Conservation (phyloP, 1,140 invertebrate species). For the Hycleus cichorii region DNA sequence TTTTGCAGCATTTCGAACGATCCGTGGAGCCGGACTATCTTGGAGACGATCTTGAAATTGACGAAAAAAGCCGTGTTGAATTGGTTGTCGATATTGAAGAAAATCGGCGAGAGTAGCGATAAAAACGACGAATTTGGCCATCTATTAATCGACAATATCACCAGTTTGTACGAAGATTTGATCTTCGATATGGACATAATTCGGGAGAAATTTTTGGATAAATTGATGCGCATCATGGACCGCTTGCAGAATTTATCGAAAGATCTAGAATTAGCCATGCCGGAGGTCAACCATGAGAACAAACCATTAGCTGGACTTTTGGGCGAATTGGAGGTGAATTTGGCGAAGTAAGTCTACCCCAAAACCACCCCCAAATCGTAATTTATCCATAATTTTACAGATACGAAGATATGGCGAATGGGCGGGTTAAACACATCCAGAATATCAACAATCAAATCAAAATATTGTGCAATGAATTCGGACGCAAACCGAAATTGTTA, state of each 20-base stretch:
- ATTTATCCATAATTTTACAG: not conserved
- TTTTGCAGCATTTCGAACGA: not conserved
- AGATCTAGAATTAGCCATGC: not conserved
- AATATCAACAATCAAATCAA: slow-evolving; percentile 18
- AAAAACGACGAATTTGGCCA: not conserved
- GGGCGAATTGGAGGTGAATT: too few species aligned
- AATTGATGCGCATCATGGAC: not conserved
- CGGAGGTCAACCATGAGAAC: not conserved
- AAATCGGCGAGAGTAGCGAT: not conserved
- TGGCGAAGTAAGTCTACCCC: too few species aligned
- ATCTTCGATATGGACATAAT: slow-evolving; percentile 2
- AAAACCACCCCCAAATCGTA: too few species aligned
- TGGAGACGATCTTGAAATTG: not conserved
- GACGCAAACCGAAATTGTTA: slow-evolving; percentile 41
- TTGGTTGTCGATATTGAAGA: slow-evolving; percentile 1
- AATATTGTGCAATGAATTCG: slow-evolving; percentile 38
- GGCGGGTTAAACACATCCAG: slow-evolving; percentile 4
- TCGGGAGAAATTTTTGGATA: slow-evolving; percentile 2
- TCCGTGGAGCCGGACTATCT: not conserved
- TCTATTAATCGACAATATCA: not conserved
- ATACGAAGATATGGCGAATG: not conserved
- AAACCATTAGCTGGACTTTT: not conserved
- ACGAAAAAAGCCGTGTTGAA: not conserved
- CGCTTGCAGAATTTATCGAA: not conserved
- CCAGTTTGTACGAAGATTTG: slow-evolving; percentile 1